phyloP scores from a whole-genome alignment of 2,888 invertebrate species.

The Yponomeuta evonymella region DNA sequence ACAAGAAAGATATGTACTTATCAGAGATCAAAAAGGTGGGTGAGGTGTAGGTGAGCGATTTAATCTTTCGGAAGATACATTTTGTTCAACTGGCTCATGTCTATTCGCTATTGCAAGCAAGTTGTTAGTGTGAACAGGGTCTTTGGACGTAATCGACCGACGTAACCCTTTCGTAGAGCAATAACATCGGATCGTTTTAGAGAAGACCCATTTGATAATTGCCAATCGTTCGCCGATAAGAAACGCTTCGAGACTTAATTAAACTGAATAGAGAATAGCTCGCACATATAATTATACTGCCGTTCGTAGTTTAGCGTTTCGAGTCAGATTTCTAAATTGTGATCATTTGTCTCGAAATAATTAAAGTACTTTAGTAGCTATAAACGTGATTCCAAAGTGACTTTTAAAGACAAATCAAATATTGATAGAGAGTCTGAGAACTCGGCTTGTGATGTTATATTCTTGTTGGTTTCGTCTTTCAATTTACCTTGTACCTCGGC shows the following conservation, averaged over 20 bases:
- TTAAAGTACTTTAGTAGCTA: no score
- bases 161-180: slow-evolving; percentile 11
- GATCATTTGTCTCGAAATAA: no score
- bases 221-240: slow-evolving; percentile 30
- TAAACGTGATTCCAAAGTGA: no score
- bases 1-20: no score
- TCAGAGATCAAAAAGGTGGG: no score
- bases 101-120: neutral
- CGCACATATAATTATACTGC: neutral
- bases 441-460: no score
- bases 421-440: no score
- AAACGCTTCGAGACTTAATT: slow-evolving; percentile 37
- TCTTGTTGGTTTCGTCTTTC: neutral
- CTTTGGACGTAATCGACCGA: slow-evolving; percentile 13
- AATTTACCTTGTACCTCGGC: neutral
- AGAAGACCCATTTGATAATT: slow-evolving; percentile 16
- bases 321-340: neutral
- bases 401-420: no score
- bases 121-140: neutral
- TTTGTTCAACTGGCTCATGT: neutral
- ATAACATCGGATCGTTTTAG: slow-evolving; percentile 13
- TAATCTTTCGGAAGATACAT: neutral
- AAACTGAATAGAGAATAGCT: slow-evolving; percentile 27
- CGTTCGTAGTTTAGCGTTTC: neutral
- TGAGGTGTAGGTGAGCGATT: neutral